Base-by-base conservation (phyloP, 2,113 vertebrate genomes). In the Columba livia region DNA sequence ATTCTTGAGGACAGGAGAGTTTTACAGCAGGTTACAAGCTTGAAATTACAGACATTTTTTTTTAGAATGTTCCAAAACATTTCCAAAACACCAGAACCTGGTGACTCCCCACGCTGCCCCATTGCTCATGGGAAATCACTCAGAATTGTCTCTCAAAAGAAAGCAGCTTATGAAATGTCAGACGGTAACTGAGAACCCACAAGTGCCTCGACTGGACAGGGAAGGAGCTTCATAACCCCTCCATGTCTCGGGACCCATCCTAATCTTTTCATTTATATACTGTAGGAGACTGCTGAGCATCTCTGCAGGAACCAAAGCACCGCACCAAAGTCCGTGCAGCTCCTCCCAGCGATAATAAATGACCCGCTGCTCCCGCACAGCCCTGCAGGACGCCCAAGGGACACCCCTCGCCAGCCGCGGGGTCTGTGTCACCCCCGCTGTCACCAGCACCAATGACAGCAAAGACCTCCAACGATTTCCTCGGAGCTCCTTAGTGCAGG, bases 81-180 rank as follows among this genome's bases (percentile, higher is more conserved):
- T 92, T 79, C 62, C 57, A 60, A 67, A 51, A 58, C 61, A 23
- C 4, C 15, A 67, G 85, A 91, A 69, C 18, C 54, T 60, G 21
- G 12, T 60, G 32, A 62, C 44, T 88, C 70, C 67, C 32, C 56
- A 5, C 44, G 31, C 28, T 53, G 40, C 67, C n/a, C 60, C 60
- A 11, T 34, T 50, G 42, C 90, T 86, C 64, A 3, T 20, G 84
- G 95, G 94, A 96, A 79, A 84, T 92, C 40, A 79, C 82, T 91
- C 57, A 19, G 84, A 87, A 79, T 95, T 83, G n/a, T 89, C 40
- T 67, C 70, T 25, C 79, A 74, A 38, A 60, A 61, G 58, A 89
- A 53, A 94, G 64, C 36, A 93, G 64, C 54, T 89, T 67, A 79
- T 64, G 71, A 85, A 91, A 85, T 60, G 78, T 70, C 90, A 89